These are phyloP conservation scores for Microtus pennsylvanicus DNA, from an alignment of 2,113 vertebrate species.

Conservation along the genomic window DNA sequence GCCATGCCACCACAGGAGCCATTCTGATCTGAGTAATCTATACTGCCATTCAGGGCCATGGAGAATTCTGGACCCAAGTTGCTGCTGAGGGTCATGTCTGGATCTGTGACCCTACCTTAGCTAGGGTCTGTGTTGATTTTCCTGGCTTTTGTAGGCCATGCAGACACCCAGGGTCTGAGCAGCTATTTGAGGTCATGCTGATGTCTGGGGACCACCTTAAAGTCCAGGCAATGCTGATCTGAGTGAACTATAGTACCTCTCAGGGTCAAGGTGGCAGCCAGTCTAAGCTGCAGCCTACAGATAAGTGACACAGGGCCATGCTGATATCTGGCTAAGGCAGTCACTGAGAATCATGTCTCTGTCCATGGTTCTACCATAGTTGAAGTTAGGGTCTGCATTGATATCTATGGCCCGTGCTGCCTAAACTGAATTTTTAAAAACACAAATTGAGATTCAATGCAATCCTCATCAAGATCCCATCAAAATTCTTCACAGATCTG, in stretches of 20 bases:
- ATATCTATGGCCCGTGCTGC: background rate
- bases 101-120: background rate
- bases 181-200: background rate
- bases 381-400: background rate
- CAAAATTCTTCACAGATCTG: no score
- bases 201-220: background rate
- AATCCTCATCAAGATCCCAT: no score
- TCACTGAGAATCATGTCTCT: background rate
- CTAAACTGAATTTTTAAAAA: background rate
- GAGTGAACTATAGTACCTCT: background rate
- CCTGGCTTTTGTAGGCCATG: background rate
- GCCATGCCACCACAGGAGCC: background rate
- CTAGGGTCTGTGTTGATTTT: background rate
- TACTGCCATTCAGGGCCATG: background rate
- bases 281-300: background rate
- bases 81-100: background rate
- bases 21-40: background rate
- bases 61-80: background rate
- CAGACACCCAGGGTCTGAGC: no score
- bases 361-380: background rate
- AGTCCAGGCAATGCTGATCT: background rate
- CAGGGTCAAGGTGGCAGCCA: background rate
- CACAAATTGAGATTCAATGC: background rate
- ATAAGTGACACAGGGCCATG: background rate
- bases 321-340: background rate